Conservation (phyloP, 2,888 invertebrate genomes). For the Portevinia maculata region DNA sequence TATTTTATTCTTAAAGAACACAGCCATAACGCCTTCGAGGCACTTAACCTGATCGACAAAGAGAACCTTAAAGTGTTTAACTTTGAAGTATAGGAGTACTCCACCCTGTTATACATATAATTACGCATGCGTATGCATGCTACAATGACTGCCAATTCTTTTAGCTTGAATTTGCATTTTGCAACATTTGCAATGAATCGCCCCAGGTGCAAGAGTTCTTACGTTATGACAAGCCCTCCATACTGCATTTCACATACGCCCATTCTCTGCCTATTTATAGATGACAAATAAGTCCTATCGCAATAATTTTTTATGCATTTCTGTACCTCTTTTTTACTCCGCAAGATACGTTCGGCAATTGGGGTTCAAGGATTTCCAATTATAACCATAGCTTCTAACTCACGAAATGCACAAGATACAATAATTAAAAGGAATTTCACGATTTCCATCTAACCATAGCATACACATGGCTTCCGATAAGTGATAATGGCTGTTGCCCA, state of each 20-base stretch:
- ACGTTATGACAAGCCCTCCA: slow-evolving; percentile 37
- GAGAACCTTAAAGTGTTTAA: slow-evolving; percentile 29
- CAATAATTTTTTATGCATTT: slow-evolving; percentile 1
- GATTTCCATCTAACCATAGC: slow-evolving; percentile 51
- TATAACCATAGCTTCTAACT: slow-evolving; percentile 30
- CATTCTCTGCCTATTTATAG: slow-evolving; percentile 4
- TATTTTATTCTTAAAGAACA: no score
- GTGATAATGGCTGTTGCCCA: slow-evolving; percentile 47
- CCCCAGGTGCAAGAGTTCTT: slow-evolving; percentile 32
- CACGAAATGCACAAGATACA: slow-evolving; percentile 46
- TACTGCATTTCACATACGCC: slow-evolving; percentile 21
- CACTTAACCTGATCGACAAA: slow-evolving; percentile 10
- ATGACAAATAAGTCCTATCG: slow-evolving; percentile 45
- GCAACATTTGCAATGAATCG: slow-evolving; percentile 1
- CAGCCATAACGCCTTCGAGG: background rate
- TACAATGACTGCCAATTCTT: slow-evolving; percentile 5
- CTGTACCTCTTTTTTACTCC: background rate
- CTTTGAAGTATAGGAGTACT: slow-evolving; percentile 6
- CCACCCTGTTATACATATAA: slow-evolving; percentile 31
- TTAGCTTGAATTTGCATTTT: slow-evolving; percentile 33
- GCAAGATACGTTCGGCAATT: background rate
- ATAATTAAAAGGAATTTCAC: slow-evolving; percentile 68
- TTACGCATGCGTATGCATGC: slow-evolving; percentile 40
- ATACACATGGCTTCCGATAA: slow-evolving; percentile 51
- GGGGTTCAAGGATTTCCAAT: slow-evolving; percentile 39